Percentiles rank a stretch among this genome's conserved stretches.
Evolutionary conservation across 2,113 vertebrate species (phyloP).

Genomic region (Mungos mungo): DNA sequence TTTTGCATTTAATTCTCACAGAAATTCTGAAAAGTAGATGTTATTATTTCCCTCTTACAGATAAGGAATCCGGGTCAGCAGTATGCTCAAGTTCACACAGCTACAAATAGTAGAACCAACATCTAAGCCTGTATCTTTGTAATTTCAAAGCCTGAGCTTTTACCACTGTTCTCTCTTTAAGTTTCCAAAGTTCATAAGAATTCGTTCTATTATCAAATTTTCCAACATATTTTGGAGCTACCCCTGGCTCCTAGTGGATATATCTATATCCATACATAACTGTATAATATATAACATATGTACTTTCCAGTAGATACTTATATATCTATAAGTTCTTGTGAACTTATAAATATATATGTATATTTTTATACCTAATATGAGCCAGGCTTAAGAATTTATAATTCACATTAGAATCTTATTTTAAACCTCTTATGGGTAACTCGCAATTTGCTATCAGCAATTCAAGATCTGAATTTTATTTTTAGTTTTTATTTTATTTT

Average conservation of each 20-base stretch:
- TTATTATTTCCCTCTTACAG: neutral
- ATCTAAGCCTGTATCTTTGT: neutral
- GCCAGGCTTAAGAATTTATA: neutral
- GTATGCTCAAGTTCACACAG: neutral
- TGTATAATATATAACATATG: neutral
- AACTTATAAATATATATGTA: neutral
- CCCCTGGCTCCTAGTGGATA: neutral
- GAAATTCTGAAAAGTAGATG: neutral
- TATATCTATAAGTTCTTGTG: neutral
- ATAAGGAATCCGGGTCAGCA: neutral
- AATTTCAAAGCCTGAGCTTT: constrained; percentile 20
- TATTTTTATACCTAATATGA: neutral
- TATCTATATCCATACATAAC: neutral
- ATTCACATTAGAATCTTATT: neutral
- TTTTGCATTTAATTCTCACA: constrained; percentile 10
- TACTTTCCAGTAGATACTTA: neutral
- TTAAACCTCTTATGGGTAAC: constrained; percentile 23
- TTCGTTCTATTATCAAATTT: neutral
- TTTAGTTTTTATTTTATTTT: neutral
- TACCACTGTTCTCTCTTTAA: neutral
- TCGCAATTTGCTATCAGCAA: constrained; percentile 7
- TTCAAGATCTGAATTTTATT: neutral
- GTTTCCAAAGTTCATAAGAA: neutral
- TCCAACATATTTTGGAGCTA: neutral
- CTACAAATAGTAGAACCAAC: neutral